Base-by-base conservation (phyloP, 1,140 invertebrate species). In the Pogonus chalceus region DNA sequence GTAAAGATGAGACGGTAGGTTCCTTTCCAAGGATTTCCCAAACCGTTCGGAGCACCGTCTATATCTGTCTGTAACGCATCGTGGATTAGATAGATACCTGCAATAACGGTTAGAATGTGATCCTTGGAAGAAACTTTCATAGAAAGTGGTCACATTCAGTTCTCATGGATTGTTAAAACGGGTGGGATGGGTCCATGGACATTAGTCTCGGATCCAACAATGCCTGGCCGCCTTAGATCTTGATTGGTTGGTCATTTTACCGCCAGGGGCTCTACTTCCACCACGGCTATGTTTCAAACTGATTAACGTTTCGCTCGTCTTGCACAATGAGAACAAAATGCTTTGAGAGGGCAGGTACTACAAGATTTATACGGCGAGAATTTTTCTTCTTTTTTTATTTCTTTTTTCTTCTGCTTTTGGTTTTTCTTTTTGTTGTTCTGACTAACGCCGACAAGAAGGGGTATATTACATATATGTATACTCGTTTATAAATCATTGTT, bases 181-280 rank as follows among this genome's bases (percentile, higher is more conserved):
- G 54, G 51, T 58, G 58, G 58, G 58, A 59, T 53, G 54, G 46
- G 49, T 12, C 55, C 51, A 46, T 52, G 51, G 49, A 51, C 61
- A 59, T 60, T 59, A 57, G 58, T 62, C 56, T 62, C 59, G 39
- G 23, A 55, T 48, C 49, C 54, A 57, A 58, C 57, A 60, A 62
- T 59, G 54, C 49, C 52, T 52, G 31, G 14, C 26, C 26, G 26
- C 26, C 26, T 31, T 31, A 31, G 26, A 43, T 43, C 37, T 54
- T 56, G 59, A 58, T 60, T 60, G 61, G 61, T 54, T 37, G 55
- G 37, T 37, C 50, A n/a, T 46, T 43, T 43, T 9, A 9, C 18
- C 18, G 37, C 37, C 18, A 43, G 37, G 37, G 37, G 37, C 7
- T 43, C 26, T 31, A 7, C 26, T 14, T 31, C 26, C 37, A 18